phyloP scores from a whole-genome alignment of 2,888 invertebrate species.

The Pycnomerus fuliginosus region DNA sequence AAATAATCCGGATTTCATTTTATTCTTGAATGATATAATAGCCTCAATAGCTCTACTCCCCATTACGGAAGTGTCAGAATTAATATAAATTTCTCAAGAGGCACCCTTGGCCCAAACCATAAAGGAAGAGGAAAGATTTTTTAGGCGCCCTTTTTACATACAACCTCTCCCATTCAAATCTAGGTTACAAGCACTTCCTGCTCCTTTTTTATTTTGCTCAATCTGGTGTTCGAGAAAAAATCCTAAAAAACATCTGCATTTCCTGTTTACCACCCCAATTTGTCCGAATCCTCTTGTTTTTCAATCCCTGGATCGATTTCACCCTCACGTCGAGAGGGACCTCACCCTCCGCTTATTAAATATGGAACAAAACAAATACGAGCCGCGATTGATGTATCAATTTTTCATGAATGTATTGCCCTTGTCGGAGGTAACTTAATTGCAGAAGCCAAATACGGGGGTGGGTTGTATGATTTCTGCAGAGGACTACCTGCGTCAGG shows the following conservation, averaged over 20 bases:
- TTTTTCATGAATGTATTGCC: slow-evolving; percentile 34
- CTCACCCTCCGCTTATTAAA: slow-evolving; percentile 36
- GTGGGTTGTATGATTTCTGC: too few species aligned
- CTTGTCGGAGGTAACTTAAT: slow-evolving; percentile 8
- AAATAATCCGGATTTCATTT: too few species aligned
- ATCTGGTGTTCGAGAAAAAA: slow-evolving; percentile 23
- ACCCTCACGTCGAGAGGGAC: slow-evolving; percentile 6
- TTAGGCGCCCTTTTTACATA: slow-evolving; percentile 7
- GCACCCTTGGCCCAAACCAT: neutral
- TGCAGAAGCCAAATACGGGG: too few species aligned
- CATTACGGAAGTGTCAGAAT: too few species aligned
- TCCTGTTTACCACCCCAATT: slow-evolving; percentile 20
- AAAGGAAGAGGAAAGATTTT: slow-evolving; percentile 9
- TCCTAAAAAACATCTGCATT: slow-evolving; percentile 27
- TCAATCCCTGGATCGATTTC: slow-evolving; percentile 7
- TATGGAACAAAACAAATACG: slow-evolving; percentile 47
- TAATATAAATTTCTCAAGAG: too few species aligned
- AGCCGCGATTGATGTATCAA: slow-evolving; percentile 44
- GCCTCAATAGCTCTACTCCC: too few species aligned
- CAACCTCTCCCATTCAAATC: slow-evolving; percentile 15
- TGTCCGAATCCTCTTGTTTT: slow-evolving; percentile 10
- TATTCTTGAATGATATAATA: too few species aligned
- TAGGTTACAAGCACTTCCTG: slow-evolving; percentile 29
- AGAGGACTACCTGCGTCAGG: slow-evolving; percentile 8
- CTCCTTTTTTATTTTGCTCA: slow-evolving; percentile 12